phyloP scores from a whole-genome alignment of 2,797 vertebrate species.

The Chlorospingus semifuscus region DNA sequence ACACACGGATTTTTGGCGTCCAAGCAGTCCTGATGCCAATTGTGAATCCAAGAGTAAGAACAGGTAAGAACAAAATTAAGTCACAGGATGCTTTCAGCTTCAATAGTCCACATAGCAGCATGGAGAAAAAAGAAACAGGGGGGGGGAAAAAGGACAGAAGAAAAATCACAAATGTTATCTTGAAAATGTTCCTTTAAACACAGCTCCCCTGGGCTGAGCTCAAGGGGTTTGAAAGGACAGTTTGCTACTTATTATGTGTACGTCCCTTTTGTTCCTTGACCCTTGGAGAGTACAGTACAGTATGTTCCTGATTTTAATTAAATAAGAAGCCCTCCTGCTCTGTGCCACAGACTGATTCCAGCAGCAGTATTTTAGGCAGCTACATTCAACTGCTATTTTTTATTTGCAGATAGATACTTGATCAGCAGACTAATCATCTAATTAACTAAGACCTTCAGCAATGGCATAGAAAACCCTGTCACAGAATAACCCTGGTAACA shows the following conservation, averaged over 20 bases:
- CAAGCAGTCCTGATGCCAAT: background rate
- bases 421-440: conserved; percentile 53
- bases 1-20: background rate
- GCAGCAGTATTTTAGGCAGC: conserved; percentile 47
- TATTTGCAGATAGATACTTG: conserved; percentile 56
- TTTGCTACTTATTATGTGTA: conserved; percentile 40
- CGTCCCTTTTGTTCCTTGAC: conserved; percentile 55
- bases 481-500: background rate
- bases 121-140: rapidly evolving
- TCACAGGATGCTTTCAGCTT: background rate
- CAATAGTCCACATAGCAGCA: background rate
- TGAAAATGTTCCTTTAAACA: conserved; percentile 23
- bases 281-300: conserved; percentile 55
- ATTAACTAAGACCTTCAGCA: conserved; percentile 56
- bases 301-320: conserved; percentile 62
- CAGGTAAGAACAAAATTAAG: background rate
- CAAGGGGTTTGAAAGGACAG: conserved; percentile 47
- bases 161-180: background rate
- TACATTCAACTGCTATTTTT: conserved; percentile 40
- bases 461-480: background rate
- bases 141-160: rapidly evolving
- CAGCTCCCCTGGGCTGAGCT: conserved; percentile 34
- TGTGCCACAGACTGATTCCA: conserved; percentile 38
- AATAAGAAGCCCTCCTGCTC: conserved; percentile 56
- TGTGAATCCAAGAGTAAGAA: background rate